phyloP scores from a whole-genome alignment of 2,888 invertebrate species.

The Gibbula magus region DNA sequence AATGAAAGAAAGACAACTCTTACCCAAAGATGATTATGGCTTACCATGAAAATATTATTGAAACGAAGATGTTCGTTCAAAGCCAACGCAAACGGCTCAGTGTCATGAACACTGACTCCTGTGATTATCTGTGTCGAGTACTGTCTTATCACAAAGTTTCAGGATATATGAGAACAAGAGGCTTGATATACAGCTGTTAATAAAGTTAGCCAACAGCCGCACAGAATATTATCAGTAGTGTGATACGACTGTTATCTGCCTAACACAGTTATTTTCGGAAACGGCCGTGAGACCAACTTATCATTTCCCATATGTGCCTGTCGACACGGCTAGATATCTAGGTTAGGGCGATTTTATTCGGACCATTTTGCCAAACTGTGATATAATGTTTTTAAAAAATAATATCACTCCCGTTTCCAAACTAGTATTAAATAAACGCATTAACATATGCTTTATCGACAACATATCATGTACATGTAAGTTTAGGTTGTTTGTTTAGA shows the following conservation, averaged over 20 bases:
- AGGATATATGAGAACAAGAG: slow-evolving; percentile 10
- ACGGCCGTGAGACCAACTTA: background rate
- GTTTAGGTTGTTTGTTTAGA: too few relatives aligned
- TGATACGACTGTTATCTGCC: slow-evolving; percentile 13
- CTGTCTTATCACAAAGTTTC: background rate
- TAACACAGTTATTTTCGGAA: background rate
- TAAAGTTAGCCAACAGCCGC: slow-evolving; percentile 13
- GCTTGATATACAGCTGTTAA: slow-evolving; percentile 6
- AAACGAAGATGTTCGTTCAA: background rate
- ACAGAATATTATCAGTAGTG: background rate
- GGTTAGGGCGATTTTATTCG: background rate
- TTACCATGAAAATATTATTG: background rate
- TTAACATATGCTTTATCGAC: too few relatives aligned
- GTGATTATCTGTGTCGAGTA: background rate
- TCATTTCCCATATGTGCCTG: background rate
- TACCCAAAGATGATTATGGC: background rate
- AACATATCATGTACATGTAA: too few relatives aligned
- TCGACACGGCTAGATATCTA: background rate
- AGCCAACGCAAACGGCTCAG: background rate
- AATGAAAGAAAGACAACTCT: background rate
- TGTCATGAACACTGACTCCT: background rate
- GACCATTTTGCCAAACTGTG: too few relatives aligned
- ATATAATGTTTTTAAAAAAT: too few relatives aligned
- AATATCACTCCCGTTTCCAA: too few relatives aligned
- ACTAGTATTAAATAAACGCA: too few relatives aligned